phyloP scores from a whole-genome alignment of 1,140 invertebrate species.

The Megalonaias nervosa region DNA sequence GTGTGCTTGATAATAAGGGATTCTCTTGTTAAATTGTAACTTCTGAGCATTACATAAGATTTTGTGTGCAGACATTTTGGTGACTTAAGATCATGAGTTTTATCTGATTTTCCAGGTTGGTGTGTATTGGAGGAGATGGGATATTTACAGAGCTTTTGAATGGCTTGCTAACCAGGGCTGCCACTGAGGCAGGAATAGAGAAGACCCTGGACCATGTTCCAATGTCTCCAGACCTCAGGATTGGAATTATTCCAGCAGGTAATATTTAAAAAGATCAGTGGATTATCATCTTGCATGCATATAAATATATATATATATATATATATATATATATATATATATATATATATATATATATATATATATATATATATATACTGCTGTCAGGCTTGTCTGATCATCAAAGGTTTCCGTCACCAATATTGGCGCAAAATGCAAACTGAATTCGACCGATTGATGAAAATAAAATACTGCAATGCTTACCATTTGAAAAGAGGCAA shows the following conservation, averaged over 20 bases:
- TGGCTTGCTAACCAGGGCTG: constrained; percentile 77
- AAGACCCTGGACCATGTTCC: constrained; percentile 76
- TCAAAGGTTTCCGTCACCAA: too few relatives aligned
- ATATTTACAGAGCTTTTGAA: constrained; percentile 88
- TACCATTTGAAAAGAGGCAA: too few relatives aligned
- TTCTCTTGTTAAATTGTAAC: neutral
- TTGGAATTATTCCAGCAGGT: constrained; percentile 83
- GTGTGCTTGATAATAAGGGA: neutral
- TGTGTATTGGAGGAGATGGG: constrained; percentile 90
- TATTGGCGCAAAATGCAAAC: too few relatives aligned
- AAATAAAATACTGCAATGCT: too few relatives aligned
- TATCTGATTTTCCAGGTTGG: constrained; percentile 76
- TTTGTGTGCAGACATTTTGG: neutral
- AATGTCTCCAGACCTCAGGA: constrained; percentile 77
- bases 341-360: too few relatives aligned
- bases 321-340: too few relatives aligned
- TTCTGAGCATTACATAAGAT: neutral
- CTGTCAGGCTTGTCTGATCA: too few relatives aligned
- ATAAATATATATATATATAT: too few relatives aligned
- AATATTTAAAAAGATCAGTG: constrained; percentile 5
- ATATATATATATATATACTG: too few relatives aligned
- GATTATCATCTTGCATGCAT: neutral
- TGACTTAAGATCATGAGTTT: neutral
- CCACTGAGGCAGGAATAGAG: constrained; percentile 75
- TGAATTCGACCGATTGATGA: too few relatives aligned